Conservation (phyloP, 1,140 invertebrate genomes). For the Bombus waltoni region DNA sequence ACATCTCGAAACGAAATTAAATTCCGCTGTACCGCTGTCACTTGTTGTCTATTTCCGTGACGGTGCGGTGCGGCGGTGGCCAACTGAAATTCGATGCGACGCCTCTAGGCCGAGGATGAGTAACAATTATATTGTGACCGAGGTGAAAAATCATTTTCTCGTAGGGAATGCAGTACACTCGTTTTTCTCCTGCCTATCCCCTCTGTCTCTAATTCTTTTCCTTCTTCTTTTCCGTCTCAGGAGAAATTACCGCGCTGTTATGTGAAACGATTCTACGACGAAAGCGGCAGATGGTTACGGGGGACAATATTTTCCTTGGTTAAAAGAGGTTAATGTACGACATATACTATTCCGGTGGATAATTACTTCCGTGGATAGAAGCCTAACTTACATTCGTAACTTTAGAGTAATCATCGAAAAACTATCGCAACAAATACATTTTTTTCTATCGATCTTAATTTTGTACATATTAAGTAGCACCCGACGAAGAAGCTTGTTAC, state of each 20-base stretch:
- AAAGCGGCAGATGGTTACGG: neutral
- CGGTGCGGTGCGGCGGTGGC: neutral
- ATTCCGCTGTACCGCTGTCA: slow-evolving; percentile 51
- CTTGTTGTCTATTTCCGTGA: slow-evolving; percentile 47
- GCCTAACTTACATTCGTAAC: too few relatives aligned
- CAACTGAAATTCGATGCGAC: slow-evolving; percentile 44
- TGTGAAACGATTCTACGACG: slow-evolving; percentile 24
- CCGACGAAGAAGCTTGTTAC: too few relatives aligned
- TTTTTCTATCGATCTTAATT: too few relatives aligned
- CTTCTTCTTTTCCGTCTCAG: slow-evolving; percentile 1
- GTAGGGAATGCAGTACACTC: neutral
- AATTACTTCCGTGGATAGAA: neutral
- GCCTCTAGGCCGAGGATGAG: slow-evolving; percentile 6
- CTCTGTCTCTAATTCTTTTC: neutral
- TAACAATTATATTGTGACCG: slow-evolving; percentile 41
- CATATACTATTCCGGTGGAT: neutral
- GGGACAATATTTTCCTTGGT: neutral
- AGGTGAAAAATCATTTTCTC: slow-evolving; percentile 40
- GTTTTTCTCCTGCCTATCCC: neutral
- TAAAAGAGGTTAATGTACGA: neutral
- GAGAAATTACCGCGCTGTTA: slow-evolving; percentile 30
- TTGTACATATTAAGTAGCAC: too few relatives aligned
- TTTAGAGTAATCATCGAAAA: too few relatives aligned
- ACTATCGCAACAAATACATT: too few relatives aligned
- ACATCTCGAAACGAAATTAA: slow-evolving; percentile 46